Evolutionary conservation across 1,140 invertebrate genomes (phyloP), one percentile per base, ranked within the genome.

Genomic region (Metopolophium dirhodum): DNA sequence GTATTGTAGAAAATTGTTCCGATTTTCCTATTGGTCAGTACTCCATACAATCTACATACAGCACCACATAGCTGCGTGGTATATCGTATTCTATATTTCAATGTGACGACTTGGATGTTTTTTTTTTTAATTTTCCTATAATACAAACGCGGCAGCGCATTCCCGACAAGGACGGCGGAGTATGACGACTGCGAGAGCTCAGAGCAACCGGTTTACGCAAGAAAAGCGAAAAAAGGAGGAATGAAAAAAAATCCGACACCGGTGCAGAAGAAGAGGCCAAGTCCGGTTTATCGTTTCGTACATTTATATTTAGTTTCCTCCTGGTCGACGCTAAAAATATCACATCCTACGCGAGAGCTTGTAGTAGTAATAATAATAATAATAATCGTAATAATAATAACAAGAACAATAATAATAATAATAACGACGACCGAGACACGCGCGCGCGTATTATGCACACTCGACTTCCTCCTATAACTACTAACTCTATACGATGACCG

Each of bases 141-240:
- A n/a, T n/a, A 68, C 9, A 61, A 68, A 68, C 61, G 4, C 4
- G 26, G 11, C 45, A 3, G 30, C 18, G 45, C 90, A 83, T 91
- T 91, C 90, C 68, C 49, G 68, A 82, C 90, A 91, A 91, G 90
- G 90, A 49, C 90, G 90, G 68, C 26, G 18, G 23, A 49, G 49
- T 45, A 2, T n/a, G 30, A 88, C 30, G 41, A 85, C 47, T 8
- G n/a, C 49, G 49, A 49, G 49, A 41, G 41, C 41, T 41, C 41
- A 41, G 41, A 22, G 4, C 45, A n/a, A 91, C 90, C 90, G 90
- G 90, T 91, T 91, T 82, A 49, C 68, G 45, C 49, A 26, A 35
- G 90, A 91, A 91, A 91, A 91, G 61, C 57, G 90, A 82, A 91
- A 88, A 45, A 87, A 87, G 85, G 45, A 86, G 85, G 45, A 86